Conservation (phyloP, 2,113 vertebrate species). For the Catagonus wagneri region DNA sequence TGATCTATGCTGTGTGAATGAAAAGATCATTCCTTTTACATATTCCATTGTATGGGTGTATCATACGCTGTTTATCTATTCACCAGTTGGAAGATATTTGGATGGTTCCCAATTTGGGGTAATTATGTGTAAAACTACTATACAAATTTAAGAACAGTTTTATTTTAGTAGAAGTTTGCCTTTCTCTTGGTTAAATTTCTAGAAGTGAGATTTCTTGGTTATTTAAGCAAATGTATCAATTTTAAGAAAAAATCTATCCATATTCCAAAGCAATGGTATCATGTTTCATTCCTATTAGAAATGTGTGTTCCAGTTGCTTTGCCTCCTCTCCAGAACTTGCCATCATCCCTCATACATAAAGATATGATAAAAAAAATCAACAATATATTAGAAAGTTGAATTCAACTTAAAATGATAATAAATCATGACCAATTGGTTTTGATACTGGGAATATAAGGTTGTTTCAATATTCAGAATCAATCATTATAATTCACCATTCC, state of each 20-base stretch:
- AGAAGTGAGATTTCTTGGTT: neutral
- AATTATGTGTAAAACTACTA: neutral
- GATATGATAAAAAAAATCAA: neutral
- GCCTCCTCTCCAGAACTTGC: neutral
- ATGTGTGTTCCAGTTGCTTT: neutral
- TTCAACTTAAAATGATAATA: neutral
- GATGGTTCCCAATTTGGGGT: neutral
- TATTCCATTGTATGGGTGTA: neutral
- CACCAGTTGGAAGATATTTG: neutral
- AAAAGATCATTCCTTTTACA: neutral
- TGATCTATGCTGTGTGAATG: neutral
- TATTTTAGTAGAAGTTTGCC: neutral
- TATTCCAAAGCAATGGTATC: neutral
- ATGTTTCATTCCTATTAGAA: neutral
- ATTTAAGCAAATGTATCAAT: neutral
- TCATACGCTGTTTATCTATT: neutral
- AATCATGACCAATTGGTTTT: neutral
- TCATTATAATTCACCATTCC: neutral
- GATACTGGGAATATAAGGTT: neutral
- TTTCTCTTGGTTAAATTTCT: neutral
- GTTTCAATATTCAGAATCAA: neutral
- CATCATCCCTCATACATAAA: neutral
- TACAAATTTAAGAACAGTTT: neutral
- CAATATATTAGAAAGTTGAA: neutral
- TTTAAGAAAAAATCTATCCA: neutral